These are phyloP conservation scores for Drosophila affinis DNA, from an alignment of 2,888 invertebrate species.

Conservation along the genomic window DNA sequence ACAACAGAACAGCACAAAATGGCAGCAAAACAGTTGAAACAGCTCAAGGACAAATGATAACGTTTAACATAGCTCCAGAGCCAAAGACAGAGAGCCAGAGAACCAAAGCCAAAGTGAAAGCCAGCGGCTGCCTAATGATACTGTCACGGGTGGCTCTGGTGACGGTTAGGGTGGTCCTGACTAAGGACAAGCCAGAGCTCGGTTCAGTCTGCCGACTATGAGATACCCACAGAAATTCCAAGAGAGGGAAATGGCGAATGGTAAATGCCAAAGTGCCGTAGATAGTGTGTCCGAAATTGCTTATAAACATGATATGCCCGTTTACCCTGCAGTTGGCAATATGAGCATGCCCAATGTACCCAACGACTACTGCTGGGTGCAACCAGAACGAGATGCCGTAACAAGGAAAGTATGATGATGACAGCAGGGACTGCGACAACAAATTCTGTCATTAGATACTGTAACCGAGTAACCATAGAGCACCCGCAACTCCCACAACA, in stretches of 20 bases:
- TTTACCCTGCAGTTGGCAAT: not conserved
- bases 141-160: conserved; percentile 55
- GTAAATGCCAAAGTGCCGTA: too few relatives aligned
- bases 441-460: conserved; percentile 76
- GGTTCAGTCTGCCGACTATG: not conserved
- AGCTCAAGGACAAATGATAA: conserved; percentile 80
- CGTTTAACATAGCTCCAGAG: conserved; percentile 58
- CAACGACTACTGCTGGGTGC: not conserved
- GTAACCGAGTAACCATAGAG: conserved; percentile 66
- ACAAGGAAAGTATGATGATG: conserved; percentile 65
- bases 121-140: conserved; percentile 72
- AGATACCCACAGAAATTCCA: not conserved
- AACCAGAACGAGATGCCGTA: conserved; percentile 18
- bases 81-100: conserved; percentile 7
- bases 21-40: conserved; percentile 42
- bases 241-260: conserved; percentile 14
- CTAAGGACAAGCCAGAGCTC: not conserved
- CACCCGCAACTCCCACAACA: conserved; percentile 35
- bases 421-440: conserved; percentile 70
- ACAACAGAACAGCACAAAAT: conserved; percentile 37
- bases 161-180: not conserved
- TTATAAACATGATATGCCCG: too few relatives aligned
- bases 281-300: not conserved
- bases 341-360: not conserved
- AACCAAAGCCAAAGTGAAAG: conserved; percentile 3